Evolutionary conservation across 2,113 vertebrate species (phyloP).

Genomic region (Fregetta grallaria): DNA sequence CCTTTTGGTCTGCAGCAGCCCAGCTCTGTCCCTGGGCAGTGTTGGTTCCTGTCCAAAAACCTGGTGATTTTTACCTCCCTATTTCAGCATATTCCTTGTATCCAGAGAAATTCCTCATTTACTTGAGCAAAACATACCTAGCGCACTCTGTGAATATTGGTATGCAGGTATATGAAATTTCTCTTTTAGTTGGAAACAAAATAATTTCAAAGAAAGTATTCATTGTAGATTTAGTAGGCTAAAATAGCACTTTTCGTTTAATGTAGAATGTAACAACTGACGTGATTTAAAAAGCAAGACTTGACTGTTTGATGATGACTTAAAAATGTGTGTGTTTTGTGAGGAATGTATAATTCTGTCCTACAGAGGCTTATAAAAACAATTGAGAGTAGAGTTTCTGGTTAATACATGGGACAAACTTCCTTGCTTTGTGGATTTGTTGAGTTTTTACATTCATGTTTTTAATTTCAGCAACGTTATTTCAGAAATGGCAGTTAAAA

Average conservation of each 20-base stretch:
- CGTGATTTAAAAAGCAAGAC: background rate
- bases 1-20: background rate
- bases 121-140: background rate
- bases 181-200: background rate
- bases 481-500: conserved; percentile 85
- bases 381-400: background rate
- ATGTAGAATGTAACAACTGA: background rate
- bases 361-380: background rate
- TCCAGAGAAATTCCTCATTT: background rate
- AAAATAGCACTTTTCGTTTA: background rate
- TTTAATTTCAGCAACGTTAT: conserved; percentile 79
- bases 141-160: background rate
- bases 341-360: background rate
- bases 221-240: background rate
- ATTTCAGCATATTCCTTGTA: background rate
- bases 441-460: conserved; percentile 2
- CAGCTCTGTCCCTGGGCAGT: background rate
- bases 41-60: background rate
- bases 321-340: background rate
- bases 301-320: background rate
- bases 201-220: background rate
- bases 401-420: background rate
- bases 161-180: background rate
- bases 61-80: background rate
- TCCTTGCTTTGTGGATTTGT: background rate